Evolutionary conservation across 2,113 vertebrate species (phyloP), one percentile per base, ranked within the genome.

Genomic region (Rostratula benghalensis): DNA sequence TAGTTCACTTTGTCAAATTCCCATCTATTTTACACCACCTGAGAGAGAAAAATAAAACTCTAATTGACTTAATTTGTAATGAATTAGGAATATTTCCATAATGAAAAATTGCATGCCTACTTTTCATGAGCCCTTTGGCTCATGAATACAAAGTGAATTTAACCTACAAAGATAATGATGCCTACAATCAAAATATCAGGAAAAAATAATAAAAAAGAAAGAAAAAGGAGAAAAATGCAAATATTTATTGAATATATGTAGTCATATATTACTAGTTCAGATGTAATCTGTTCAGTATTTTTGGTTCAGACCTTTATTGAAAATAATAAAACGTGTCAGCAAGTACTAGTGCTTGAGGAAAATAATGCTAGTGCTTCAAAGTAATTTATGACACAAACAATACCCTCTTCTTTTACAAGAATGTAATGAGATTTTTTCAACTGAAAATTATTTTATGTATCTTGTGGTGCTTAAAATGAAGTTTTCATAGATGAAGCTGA

Each of bases 361-460:
- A 64, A 3, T 16, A 54, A 28, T 50, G 22, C 4, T 68, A 41
- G 7, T 31, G 14, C 30, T 89, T 80, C 25, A 28, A 81, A 81
- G 56, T 27, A 87, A 39, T 35, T 83, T 39, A 67, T 3, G 5
- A 37, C 2, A 39, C 1, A 78, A 13, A 59, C 0, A 0, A 68
- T 11, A 64, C 1, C 9, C 3, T 51, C 27, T 61, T 80, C 15
- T 83, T 81, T 91, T 54, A 54, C 13, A 86, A 83, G 56, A 24
- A 86, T 11, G 17, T 12, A 30, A 74, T 37, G 11, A 86, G 17
- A 56, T 39, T 31, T 7, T 77, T 83, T 80, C 22, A 90, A 33
- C 77, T 59, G 6, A 92, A 90, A 94, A 56, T 33, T 12, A 53
- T 74, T 35, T 33, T 39, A 37, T 16, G 6, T 11, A n/a, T 68